Evolutionary conservation across 2,888 invertebrate species (phyloP).

Genomic region (Agrochola lychnidis): DNA sequence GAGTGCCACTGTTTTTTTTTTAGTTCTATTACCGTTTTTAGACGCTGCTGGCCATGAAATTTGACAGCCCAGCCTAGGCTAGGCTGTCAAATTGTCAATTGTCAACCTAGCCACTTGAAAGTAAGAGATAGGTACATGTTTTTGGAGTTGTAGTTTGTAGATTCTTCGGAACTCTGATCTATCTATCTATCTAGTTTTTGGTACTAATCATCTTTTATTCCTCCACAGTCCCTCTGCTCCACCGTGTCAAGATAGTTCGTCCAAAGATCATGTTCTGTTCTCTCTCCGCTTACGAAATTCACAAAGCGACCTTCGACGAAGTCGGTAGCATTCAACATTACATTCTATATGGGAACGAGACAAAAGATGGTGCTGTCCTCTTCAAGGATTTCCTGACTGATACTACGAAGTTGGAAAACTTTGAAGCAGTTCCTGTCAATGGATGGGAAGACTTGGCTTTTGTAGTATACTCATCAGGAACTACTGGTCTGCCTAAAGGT

Average conservation of each 20-base stretch:
- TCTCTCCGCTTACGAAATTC: constrained; percentile 45
- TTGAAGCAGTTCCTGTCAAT: constrained; percentile 60
- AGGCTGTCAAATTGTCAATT: too few species aligned
- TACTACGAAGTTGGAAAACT: constrained; percentile 54
- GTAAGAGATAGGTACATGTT: too few species aligned
- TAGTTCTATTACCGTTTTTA: too few species aligned
- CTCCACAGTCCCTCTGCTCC: constrained; percentile 63
- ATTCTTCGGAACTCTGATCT: too few species aligned
- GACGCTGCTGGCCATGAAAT: too few species aligned
- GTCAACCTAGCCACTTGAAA: too few species aligned
- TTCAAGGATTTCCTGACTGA: constrained; percentile 63
- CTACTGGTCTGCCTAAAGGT: constrained; percentile 73
- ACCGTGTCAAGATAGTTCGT: constrained; percentile 62
- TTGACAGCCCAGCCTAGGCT: too few species aligned
- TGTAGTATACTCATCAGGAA: constrained; percentile 71
- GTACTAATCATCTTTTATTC: too few species aligned
- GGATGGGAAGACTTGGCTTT: constrained; percentile 66
- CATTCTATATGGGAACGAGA: constrained; percentile 61
- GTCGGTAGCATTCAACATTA: constrained; percentile 44
- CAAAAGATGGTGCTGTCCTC: constrained; percentile 32
- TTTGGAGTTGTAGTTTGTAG: too few species aligned
- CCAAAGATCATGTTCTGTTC: constrained; percentile 72
- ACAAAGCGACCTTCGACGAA: constrained; percentile 50
- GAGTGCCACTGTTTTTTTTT: too few species aligned
- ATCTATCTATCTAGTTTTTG: too few species aligned